Conservation (phyloP, 2,888 invertebrate genomes). For the Diaperis boleti region DNA sequence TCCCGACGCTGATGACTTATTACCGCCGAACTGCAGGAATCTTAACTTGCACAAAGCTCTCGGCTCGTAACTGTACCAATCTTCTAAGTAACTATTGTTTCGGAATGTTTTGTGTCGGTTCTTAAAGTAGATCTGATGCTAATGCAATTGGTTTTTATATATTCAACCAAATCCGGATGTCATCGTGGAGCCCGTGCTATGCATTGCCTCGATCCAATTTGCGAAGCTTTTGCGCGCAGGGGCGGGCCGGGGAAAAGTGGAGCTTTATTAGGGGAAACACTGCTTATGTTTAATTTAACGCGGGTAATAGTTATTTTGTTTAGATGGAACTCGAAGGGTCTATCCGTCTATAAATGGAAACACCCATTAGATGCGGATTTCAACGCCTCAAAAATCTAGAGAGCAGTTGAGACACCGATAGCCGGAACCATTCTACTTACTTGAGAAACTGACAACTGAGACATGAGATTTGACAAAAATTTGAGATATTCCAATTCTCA, state of each 20-base stretch:
- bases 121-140: constrained; percentile 60
- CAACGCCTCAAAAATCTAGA: no score
- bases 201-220: constrained; percentile 49
- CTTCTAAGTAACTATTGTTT: constrained; percentile 62
- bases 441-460: no score
- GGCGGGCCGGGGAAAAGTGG: constrained; percentile 35
- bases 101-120: constrained; percentile 56
- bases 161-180: constrained; percentile 58
- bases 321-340: no score
- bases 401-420: no score
- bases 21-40: constrained; percentile 57
- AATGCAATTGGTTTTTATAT: constrained; percentile 63
- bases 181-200: constrained; percentile 52
- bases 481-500: no score
- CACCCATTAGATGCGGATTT: no score
- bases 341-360: no score
- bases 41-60: constrained; percentile 56
- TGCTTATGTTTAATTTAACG: no score
- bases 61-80: constrained; percentile 53
- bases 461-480: no score
- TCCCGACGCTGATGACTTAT: constrained; percentile 63
- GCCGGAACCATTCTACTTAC: no score
- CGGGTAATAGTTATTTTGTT: no score
- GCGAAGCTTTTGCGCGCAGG: constrained; percentile 43
- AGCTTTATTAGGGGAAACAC: constrained; percentile 13